Evolutionary conservation across 2,113 vertebrate genomes (phyloP).

Genomic region (Siphamia tubifer): DNA sequence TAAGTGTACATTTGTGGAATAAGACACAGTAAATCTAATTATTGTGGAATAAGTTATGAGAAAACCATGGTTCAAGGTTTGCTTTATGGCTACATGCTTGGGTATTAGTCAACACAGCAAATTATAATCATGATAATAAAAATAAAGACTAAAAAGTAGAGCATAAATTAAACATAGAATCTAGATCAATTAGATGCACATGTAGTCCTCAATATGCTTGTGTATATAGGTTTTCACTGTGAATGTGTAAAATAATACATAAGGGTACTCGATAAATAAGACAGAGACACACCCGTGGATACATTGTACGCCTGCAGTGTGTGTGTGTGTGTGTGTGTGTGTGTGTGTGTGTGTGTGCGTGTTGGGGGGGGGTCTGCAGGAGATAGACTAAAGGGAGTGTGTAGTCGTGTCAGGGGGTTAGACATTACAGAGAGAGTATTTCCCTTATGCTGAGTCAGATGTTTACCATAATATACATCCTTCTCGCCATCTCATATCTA

Average conservation of each 20-base stretch:
- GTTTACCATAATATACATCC: conserved; percentile 52
- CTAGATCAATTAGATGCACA: background rate
- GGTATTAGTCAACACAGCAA: conserved; percentile 18
- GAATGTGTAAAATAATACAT: background rate
- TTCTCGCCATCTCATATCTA: background rate
- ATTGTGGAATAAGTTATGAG: conserved; percentile 10
- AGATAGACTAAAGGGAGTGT: background rate
- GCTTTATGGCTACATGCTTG: background rate
- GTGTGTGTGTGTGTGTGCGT: background rate
- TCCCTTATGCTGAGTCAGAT: conserved; percentile 66
- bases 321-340: background rate
- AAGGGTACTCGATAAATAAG: background rate
- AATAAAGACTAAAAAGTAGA: conserved; percentile 4
- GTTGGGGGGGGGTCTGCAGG: background rate
- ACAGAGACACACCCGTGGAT: conserved; percentile 1
- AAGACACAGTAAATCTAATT: no score
- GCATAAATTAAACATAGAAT: background rate
- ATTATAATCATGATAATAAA: conserved; percentile 1
- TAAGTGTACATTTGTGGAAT: no score
- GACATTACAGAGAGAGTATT: conserved; percentile 58
- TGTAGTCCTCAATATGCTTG: background rate
- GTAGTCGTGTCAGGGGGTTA: conserved; percentile 16
- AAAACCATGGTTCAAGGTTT: background rate
- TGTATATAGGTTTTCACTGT: background rate
- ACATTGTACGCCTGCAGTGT: background rate